These are phyloP conservation scores for Caretta caretta DNA, from an alignment of 2,113 vertebrate species.

Conservation along the genomic window DNA sequence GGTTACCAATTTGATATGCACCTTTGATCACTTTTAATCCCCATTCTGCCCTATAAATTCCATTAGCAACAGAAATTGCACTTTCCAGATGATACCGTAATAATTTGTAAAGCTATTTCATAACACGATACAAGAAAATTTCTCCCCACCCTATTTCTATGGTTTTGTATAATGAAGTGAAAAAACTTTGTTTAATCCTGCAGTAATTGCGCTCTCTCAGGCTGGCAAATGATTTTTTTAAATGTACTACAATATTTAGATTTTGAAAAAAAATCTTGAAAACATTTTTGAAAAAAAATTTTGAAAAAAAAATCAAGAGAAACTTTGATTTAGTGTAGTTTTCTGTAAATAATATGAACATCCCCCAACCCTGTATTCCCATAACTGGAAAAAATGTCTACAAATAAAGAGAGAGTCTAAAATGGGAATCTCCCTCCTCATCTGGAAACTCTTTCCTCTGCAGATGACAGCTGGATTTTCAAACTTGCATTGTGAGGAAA, in stretches of 20 bases:
- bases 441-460: background rate
- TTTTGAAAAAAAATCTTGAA: background rate
- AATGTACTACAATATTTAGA: background rate
- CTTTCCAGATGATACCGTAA: background rate
- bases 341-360: background rate
- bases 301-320: background rate
- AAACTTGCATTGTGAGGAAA: background rate
- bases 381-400: slow-evolving; percentile 31
- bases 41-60: background rate
- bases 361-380: background rate
- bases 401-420: background rate
- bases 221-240: background rate
- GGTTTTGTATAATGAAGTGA: slow-evolving; percentile 21
- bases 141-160: background rate
- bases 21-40: background rate
- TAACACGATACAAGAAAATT: background rate
- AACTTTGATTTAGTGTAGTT: background rate
- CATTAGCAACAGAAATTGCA: background rate
- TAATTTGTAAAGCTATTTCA: background rate
- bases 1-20: background rate
- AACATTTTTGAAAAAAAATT: background rate
- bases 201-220: slow-evolving; percentile 26
- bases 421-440: slow-evolving; percentile 8
- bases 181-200: slow-evolving; percentile 32
- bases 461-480: background rate